Evolutionary conservation across 2,113 vertebrate genomes (phyloP).

Genomic region (Ammodramus savannarum): DNA sequence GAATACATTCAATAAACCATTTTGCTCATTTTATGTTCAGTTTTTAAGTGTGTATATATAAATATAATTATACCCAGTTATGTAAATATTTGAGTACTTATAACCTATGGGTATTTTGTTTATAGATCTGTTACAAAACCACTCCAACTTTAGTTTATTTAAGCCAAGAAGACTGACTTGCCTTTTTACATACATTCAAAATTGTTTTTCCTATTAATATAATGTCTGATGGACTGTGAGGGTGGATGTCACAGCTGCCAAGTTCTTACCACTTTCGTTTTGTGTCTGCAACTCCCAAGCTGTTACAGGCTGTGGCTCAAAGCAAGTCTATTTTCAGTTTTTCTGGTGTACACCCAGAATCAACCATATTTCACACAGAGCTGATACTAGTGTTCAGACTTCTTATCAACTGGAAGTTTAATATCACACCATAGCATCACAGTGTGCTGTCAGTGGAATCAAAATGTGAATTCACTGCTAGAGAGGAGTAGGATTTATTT

Average conservation of each 20-base stretch:
- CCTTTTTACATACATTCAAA: neutral
- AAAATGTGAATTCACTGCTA: neutral
- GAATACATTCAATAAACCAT: neutral
- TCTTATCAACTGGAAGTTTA: slow-evolving; percentile 31
- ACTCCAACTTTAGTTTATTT: neutral
- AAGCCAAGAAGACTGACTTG: neutral
- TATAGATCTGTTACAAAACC: neutral
- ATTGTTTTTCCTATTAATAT: neutral
- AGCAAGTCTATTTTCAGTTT: neutral
- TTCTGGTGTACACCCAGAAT: neutral
- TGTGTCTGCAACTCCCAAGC: neutral
- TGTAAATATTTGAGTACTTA: neutral
- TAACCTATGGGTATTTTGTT: neutral
- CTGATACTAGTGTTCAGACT: neutral
- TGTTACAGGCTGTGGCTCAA: neutral
- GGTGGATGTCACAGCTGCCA: neutral
- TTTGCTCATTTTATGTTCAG: neutral
- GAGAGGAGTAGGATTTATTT: neutral
- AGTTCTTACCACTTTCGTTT: neutral
- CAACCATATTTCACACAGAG: neutral
- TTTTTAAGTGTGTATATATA: neutral
- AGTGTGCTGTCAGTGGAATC: neutral
- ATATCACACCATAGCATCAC: neutral
- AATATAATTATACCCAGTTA: neutral
- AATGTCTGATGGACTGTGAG: neutral